phyloP scores from a whole-genome alignment of 2,888 invertebrate genomes.

The Drosophila ezoana region DNA sequence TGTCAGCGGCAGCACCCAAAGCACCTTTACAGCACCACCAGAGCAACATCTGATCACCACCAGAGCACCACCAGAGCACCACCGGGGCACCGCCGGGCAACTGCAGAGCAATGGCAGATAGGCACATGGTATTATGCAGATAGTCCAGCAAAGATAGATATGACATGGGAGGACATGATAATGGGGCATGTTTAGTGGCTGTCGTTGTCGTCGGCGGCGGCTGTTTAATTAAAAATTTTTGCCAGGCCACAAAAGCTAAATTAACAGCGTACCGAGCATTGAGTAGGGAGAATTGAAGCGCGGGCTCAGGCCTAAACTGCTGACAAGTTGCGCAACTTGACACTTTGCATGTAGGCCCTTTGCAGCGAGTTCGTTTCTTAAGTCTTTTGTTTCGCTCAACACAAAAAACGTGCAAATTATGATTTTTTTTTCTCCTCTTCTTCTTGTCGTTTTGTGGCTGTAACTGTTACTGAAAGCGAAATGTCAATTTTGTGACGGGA shows the following conservation, averaged over 20 bases:
- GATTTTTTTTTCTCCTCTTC: slow-evolving; percentile 51
- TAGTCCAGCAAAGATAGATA: slow-evolving; percentile 70
- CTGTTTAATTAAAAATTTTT: slow-evolving; percentile 69
- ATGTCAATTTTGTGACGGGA: slow-evolving; percentile 77
- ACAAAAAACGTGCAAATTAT: slow-evolving; percentile 80
- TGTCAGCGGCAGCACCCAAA: slow-evolving; percentile 75
- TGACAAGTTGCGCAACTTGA: slow-evolving; percentile 80
- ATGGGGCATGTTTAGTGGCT: slow-evolving; percentile 80
- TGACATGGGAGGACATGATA: slow-evolving; percentile 73
- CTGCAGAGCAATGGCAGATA: slow-evolving; percentile 50
- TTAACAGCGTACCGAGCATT: slow-evolving; percentile 31
- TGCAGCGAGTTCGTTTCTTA: slow-evolving; percentile 74
- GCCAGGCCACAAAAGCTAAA: slow-evolving; percentile 40
- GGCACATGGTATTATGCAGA: slow-evolving; percentile 71
- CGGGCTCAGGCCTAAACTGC: slow-evolving; percentile 36
- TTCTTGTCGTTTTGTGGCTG: slow-evolving; percentile 13
- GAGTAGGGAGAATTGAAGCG: slow-evolving; percentile 12
- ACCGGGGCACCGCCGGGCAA: slow-evolving; percentile 5
- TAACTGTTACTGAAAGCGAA: slow-evolving; percentile 68
- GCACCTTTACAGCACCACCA: slow-evolving; percentile 43
- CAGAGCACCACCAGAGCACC: not conserved
- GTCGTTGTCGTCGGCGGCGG: slow-evolving; percentile 48
- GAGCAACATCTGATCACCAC: slow-evolving; percentile 10
- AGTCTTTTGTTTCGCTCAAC: slow-evolving; percentile 77
- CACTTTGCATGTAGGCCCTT: slow-evolving; percentile 79